These are phyloP conservation scores for Anthopleura xanthogrammica DNA, from an alignment of 92 coral and sea anemone genomes.

Conservation along the genomic window DNA sequence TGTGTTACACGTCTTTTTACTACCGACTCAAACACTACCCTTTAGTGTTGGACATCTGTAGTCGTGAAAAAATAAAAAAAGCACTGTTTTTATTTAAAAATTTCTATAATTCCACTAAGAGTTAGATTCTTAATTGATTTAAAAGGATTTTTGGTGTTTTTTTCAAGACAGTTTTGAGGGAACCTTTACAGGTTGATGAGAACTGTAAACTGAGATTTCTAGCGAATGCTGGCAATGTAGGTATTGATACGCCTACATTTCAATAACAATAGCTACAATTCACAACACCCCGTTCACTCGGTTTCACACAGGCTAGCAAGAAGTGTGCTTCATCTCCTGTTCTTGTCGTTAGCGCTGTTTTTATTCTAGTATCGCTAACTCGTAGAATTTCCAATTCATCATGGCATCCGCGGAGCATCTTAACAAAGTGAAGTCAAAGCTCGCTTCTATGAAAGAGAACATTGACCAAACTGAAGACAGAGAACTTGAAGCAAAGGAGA, in stretches of 20 bases:
- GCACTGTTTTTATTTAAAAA: background rate
- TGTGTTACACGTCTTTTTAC: slow-evolving; percentile 14
- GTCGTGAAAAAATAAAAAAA: slow-evolving; percentile 3
- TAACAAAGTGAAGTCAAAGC: slow-evolving; percentile 70
- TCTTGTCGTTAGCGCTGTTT: background rate
- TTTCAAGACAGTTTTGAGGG: background rate
- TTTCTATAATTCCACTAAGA: background rate
- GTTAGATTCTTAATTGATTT: background rate
- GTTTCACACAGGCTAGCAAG: slow-evolving; percentile 9
- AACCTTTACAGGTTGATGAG: slow-evolving; percentile 18
- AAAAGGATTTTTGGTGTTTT: background rate
- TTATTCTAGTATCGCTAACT: background rate
- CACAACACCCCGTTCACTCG: slow-evolving; percentile 16
- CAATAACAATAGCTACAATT: background rate
- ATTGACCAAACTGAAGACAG: slow-evolving; percentile 82
- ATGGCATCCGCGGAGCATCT: slow-evolving; percentile 39
- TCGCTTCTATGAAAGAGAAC: slow-evolving; percentile 70
- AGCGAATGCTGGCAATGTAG: slow-evolving; percentile 10
- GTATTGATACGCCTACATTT: slow-evolving; percentile 23
- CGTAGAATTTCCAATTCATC: background rate
- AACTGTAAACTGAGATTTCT: slow-evolving; percentile 12
- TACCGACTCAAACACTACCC: background rate
- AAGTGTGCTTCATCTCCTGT: background rate
- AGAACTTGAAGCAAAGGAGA: slow-evolving; percentile 59
- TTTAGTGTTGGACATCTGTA: slow-evolving; percentile 24